phyloP scores from a whole-genome alignment of 2,797 vertebrate genomes.

The Picus viridis region DNA sequence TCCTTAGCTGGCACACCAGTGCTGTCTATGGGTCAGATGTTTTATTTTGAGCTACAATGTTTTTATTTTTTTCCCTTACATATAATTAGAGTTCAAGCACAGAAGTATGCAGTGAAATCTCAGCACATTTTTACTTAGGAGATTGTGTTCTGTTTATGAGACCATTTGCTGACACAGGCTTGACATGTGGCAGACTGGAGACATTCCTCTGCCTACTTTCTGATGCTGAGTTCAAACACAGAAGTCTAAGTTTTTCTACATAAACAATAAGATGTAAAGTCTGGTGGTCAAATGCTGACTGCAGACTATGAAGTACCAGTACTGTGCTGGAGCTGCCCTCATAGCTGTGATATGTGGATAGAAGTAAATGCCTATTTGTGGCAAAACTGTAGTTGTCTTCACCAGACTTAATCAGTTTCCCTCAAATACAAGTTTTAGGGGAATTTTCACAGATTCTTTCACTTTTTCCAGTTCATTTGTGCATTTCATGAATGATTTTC shows the following conservation, averaged over 20 bases:
- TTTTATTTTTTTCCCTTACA: slow-evolving; percentile 17
- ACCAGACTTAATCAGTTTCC: background rate
- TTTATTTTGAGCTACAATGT: background rate
- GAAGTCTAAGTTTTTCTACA: background rate
- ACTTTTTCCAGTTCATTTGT: background rate
- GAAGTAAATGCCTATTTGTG: rapidly evolving
- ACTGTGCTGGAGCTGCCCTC: background rate
- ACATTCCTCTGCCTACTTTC: slow-evolving; percentile 11
- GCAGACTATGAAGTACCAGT: background rate
- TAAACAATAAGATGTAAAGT: slow-evolving; percentile 10
- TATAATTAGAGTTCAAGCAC: slow-evolving; percentile 32
- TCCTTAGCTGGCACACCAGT: background rate
- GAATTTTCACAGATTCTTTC: background rate
- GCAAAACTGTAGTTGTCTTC: background rate
- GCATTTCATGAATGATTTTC: background rate
- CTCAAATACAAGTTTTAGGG: background rate
- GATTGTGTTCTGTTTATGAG: slow-evolving; percentile 17
- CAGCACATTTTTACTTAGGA: slow-evolving; percentile 60
- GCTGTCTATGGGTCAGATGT: slow-evolving; percentile 18
- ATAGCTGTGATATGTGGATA: background rate
- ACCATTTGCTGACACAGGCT: slow-evolving; percentile 54
- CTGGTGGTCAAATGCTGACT: background rate
- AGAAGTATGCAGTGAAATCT: slow-evolving; percentile 57
- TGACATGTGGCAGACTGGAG: slow-evolving; percentile 45
- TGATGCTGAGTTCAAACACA: background rate